A percentile compares a stretch with the other conserved stretches of the same genome.
Conservation (phyloP, 2,888 invertebrate genomes). For the Carpatolechia fugitivella region DNA sequence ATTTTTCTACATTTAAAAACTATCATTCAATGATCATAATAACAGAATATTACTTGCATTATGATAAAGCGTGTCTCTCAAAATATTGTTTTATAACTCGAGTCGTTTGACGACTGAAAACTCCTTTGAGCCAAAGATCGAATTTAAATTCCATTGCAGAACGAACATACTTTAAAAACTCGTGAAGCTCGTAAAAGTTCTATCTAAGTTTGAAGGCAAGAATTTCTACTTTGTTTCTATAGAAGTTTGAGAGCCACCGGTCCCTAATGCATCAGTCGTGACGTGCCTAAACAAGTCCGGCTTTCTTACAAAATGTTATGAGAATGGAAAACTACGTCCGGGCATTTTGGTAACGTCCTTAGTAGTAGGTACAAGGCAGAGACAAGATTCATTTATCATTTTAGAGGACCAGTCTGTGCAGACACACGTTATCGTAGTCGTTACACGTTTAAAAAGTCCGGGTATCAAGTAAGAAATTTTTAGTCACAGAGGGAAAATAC, state of each 20-base stretch:
- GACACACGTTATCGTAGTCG: too few species aligned
- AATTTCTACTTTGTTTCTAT: neutral
- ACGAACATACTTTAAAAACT: neutral
- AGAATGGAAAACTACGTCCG: conserved; percentile 6
- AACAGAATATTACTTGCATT: neutral
- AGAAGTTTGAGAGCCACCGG: conserved; percentile 14
- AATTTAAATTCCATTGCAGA: neutral
- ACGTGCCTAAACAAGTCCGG: conserved; percentile 18
- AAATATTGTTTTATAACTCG: neutral
- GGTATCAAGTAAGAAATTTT: too few species aligned
- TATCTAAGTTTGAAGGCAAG: neutral
- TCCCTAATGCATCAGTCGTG: conserved; percentile 24
- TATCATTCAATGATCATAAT: too few species aligned
- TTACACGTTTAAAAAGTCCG: too few species aligned
- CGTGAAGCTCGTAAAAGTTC: neutral
- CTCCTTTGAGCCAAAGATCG: neutral
- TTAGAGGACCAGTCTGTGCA: neutral
- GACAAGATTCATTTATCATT: neutral
- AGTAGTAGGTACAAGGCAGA: neutral
- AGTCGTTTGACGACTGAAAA: too few species aligned
- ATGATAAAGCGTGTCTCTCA: neutral
- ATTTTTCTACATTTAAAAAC: too few species aligned
- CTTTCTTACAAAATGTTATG: conserved; percentile 12
- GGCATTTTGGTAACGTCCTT: conserved; percentile 2
- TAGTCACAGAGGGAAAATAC: too few species aligned